A percentile compares a stretch with the other conserved stretches of the same genome.
Evolutionary conservation across 2,888 invertebrate genomes (phyloP).

Genomic region (Quadroppia sp.): DNA sequence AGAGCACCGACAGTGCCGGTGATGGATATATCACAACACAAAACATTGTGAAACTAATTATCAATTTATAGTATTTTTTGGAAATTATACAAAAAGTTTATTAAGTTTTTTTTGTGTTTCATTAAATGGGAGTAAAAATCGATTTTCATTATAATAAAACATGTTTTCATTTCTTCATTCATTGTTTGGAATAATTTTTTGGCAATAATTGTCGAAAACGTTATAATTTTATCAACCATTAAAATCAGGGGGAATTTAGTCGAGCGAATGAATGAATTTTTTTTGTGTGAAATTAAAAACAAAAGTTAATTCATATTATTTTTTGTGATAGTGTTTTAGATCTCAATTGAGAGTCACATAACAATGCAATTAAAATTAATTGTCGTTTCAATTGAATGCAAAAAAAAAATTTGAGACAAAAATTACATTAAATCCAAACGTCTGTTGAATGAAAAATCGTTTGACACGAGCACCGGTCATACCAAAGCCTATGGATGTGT

Average conservation of each 20-base stretch:
- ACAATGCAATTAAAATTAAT: slow-evolving; percentile 3
- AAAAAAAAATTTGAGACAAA: neutral
- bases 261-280: neutral
- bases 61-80: no score
- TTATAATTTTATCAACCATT: neutral
- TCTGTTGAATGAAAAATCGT: neutral
- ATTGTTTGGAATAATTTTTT: neutral
- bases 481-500: neutral
- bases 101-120: no score
- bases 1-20: no score
- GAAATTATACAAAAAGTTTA: no score
- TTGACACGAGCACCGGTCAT: neutral
- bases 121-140: no score
- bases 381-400: neutral
- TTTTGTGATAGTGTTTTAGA: neutral
- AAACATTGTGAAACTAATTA: neutral
- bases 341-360: neutral
- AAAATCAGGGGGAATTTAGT: neutral
- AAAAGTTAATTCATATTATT: neutral
- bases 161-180: no score
- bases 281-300: no score
- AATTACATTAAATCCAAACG: neutral
- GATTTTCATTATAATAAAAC: no score
- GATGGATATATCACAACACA: neutral
- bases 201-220: neutral